These are phyloP conservation scores for Gnathonemus echidnorhynchus DNA, from an alignment of 2,113 vertebrate species.

Conservation along the genomic window DNA sequence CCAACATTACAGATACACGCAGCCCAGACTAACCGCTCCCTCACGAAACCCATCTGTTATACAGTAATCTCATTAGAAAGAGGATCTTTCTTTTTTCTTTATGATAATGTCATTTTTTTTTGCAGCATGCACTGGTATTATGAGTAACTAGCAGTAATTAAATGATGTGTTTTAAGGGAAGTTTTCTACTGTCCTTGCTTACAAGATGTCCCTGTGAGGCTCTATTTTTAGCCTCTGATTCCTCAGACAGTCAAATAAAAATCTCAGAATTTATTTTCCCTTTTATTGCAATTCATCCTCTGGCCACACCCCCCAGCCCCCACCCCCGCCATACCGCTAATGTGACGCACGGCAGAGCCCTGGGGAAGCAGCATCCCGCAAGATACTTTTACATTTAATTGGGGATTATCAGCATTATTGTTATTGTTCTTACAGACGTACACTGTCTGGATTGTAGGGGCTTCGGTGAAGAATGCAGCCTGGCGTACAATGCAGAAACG, in stretches of 20 bases:
- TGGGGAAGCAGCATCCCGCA: background rate
- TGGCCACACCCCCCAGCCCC: background rate
- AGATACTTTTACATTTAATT: background rate
- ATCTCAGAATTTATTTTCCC: background rate
- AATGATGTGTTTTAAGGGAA: background rate
- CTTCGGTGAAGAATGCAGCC: background rate
- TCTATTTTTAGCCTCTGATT: background rate
- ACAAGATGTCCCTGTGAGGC: background rate
- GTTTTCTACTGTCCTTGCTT: background rate
- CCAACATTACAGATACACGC: background rate
- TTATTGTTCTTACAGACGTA: background rate
- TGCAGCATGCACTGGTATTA: background rate
- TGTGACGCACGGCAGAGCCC: background rate
- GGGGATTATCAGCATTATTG: background rate
- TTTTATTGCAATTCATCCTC: background rate
- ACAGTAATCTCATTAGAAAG: background rate
- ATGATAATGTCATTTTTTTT: background rate
- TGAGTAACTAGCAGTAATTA: background rate
- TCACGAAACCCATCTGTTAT: background rate
- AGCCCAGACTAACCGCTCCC: background rate
- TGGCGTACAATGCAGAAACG: background rate
- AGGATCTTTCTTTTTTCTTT: background rate
- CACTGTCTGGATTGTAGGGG: background rate
- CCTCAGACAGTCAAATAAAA: background rate
- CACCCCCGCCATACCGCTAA: background rate